Base-by-base conservation (phyloP, 2,888 invertebrate genomes). In the Hypomecis atomaria region DNA sequence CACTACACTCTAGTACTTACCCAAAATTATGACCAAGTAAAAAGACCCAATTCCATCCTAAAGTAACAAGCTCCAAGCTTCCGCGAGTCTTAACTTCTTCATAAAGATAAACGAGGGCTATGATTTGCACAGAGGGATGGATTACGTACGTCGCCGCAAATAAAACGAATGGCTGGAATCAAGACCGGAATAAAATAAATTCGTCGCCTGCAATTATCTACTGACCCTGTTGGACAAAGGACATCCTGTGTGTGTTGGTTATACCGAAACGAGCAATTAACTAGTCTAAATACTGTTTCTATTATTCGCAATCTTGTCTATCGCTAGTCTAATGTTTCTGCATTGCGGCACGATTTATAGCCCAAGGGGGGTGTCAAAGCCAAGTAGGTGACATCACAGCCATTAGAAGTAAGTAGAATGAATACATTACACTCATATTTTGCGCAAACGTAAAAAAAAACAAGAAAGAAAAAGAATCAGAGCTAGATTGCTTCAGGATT, bases 151-250 rank as follows among this genome's bases (percentile, higher is more conserved):
- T 49, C 52, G 38, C 71, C 71, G 64, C 74, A 74, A 77, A 78
- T 78, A 78, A 73, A 81, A 78, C 74, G 72, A 78, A 80, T 72
- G 77, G 69, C 70, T 71, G 67, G 64, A 79, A 76, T 80, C 77
- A 72, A 71, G 73, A 67, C 58, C 64, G 68, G 66, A 74, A 75
- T 80, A 75, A 79, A 80, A 78, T 78, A 73, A 79, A 82, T 77
- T 77, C 75, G 65, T 66, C 71, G 70, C 70, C 62, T 75, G 71
- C 73, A 78, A 78, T 78, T 75, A 78, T 78, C 73, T 76, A 66
- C 66, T 71, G 77, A 75, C 73, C 78, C 71, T 71, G 67, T 55
- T 63, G 66, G 72, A 63, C 72, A 70, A 72, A 78, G 72, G 76
- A 67, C 67, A 62, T 33, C 9, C 9, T 42, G 9, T 42, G 58